Conservation (phyloP, 2,113 vertebrate genomes). For the Pao palembangensis region DNA sequence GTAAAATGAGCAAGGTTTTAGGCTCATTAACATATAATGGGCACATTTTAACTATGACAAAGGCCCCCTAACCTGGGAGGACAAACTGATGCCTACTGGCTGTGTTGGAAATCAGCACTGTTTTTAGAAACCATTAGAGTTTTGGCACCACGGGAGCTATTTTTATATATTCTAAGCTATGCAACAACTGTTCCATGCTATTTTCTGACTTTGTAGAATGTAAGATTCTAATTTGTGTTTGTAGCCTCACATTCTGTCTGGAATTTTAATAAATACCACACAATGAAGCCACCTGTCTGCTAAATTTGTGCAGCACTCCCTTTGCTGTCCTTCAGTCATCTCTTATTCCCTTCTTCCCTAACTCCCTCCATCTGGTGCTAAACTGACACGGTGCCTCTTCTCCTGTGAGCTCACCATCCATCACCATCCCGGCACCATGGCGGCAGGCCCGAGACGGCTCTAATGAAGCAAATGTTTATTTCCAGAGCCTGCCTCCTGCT, state of each 20-base stretch:
- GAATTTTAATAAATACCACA: constrained; percentile 40
- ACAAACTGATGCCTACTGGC: constrained; percentile 50
- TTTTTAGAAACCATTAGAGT: constrained; percentile 48
- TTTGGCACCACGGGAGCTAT: constrained; percentile 32
- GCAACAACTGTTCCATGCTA: constrained; percentile 13
- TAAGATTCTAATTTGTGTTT: constrained; percentile 10
- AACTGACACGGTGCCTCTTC: constrained; percentile 59
- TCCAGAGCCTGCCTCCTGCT: constrained; percentile 43
- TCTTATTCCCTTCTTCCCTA: constrained; percentile 42
- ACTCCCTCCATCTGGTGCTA: constrained; percentile 54
- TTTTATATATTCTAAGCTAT: constrained; percentile 19
- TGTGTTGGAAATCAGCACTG: constrained; percentile 23
- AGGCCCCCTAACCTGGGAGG: constrained; percentile 41
- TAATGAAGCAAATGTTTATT: constrained; percentile 66
- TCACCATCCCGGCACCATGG: constrained; percentile 45
- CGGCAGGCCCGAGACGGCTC: constrained; percentile 48
- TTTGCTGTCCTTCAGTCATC: constrained; percentile 29
- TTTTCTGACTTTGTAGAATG: constrained; percentile 18
- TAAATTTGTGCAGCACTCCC: not conserved
- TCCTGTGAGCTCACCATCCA: constrained; percentile 51
- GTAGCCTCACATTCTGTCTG: constrained; percentile 39
- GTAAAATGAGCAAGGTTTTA: constrained; percentile 51
- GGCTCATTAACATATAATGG: constrained; percentile 67
- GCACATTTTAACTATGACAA: constrained; percentile 47
- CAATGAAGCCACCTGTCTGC: constrained; percentile 22